Evolutionary conservation across 2,888 invertebrate species (phyloP).

Genomic region (Crossocerus cetratus): DNA sequence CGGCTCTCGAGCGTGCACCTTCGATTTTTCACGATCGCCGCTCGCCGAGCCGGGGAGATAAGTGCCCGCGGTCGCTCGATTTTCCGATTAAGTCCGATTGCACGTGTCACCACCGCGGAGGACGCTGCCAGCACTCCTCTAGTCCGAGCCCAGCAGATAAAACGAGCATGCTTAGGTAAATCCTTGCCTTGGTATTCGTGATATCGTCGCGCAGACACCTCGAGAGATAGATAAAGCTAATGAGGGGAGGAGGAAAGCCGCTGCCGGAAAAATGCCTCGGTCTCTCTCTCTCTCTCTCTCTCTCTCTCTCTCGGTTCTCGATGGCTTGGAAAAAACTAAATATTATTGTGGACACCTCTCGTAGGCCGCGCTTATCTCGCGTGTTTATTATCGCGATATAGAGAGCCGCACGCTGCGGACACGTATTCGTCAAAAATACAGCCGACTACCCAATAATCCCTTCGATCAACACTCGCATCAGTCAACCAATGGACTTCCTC

Average conservation of each 20-base stretch:
- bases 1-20: constrained; percentile 41
- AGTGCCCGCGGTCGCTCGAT: constrained; percentile 7
- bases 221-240: background rate
- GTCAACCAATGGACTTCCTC: no score
- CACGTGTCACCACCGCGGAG: constrained; percentile 21
- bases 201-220: constrained; percentile 8
- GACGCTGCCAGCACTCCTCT: no score
- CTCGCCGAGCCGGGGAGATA: background rate
- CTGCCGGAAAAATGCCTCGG: constrained; percentile 4
- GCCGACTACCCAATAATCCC: no score
- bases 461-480: no score
- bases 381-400: constrained; percentile 41
- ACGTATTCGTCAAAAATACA: no score
- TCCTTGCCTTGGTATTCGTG: constrained; percentile 9
- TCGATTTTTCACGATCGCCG: constrained; percentile 47
- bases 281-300: background rate
- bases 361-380: constrained; percentile 29
- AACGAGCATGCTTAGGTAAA: constrained; percentile 23
- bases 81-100: constrained; percentile 43
- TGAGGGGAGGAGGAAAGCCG: background rate
- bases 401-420: no score
- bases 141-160: constrained; percentile 7
- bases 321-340: constrained; percentile 37
- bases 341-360: constrained; percentile 44
- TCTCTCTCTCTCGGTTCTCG: background rate